phyloP scores from a whole-genome alignment of 2,888 invertebrate genomes.

The Habroteleia sp. region DNA sequence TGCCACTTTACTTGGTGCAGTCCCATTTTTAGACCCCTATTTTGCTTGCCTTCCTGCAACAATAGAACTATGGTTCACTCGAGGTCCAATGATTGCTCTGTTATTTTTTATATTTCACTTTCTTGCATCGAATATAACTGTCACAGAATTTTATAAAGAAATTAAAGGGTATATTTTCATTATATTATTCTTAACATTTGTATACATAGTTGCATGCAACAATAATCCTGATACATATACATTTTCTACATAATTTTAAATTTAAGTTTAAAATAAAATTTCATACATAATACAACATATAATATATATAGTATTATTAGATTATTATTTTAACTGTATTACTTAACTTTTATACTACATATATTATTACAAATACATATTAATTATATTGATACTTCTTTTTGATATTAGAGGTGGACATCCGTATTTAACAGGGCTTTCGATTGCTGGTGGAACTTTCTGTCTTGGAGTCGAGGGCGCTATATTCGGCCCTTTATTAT shows the following conservation, averaged over 20 bases:
- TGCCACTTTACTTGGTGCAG: constrained; percentile 95
- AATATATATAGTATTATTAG: too few species aligned
- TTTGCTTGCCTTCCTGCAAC: constrained; percentile 97
- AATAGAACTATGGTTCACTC: constrained; percentile 96
- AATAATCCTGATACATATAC: too few species aligned
- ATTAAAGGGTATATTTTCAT: constrained; percentile 91
- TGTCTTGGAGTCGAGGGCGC: constrained; percentile 98
- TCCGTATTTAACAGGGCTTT: constrained; percentile 97
- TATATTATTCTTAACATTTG: too few species aligned
- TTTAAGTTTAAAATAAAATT: too few species aligned
- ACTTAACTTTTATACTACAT: too few species aligned
- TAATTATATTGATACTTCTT: not conserved
- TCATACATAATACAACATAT: too few species aligned
- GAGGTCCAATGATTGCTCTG: constrained; percentile 91
- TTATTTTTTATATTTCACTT: constrained; percentile 92
- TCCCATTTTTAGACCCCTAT: constrained; percentile 97
- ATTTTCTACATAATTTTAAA: too few species aligned
- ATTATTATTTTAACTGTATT: too few species aligned
- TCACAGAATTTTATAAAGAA: constrained; percentile 97
- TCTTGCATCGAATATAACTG: constrained; percentile 94
- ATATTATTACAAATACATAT: not conserved
- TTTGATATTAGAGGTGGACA: constrained; percentile 92
- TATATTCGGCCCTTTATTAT: constrained; percentile 95
- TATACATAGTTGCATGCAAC: too few species aligned
- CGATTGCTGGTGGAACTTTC: constrained; percentile 98